These are phyloP conservation scores for Drosophila koepferae DNA, from an alignment of 2,888 invertebrate species.

Conservation along the genomic window DNA sequence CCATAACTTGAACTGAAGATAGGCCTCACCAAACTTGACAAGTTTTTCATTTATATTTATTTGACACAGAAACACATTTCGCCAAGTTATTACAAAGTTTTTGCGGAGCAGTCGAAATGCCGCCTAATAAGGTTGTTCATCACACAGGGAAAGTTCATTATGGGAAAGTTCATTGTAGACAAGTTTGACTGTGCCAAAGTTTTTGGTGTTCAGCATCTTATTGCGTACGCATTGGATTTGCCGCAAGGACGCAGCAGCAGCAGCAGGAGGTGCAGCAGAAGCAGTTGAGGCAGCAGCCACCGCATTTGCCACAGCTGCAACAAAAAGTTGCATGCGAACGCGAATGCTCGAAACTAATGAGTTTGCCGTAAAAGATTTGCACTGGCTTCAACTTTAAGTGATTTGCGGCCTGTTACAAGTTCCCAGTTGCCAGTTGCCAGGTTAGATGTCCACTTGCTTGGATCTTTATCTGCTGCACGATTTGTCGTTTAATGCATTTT, in stretches of 20 bases:
- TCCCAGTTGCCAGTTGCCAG: background rate
- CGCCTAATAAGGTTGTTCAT: constrained; percentile 52
- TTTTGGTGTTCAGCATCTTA: constrained; percentile 27
- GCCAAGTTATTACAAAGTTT: constrained; percentile 49
- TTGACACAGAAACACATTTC: constrained; percentile 21
- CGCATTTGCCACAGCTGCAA: constrained; percentile 13
- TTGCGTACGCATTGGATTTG: constrained; percentile 41
- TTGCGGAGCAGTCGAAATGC: constrained; percentile 5
- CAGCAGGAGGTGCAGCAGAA: background rate
- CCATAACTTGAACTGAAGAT: constrained; percentile 6
- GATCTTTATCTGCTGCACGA: constrained; percentile 8
- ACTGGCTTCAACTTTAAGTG: constrained; percentile 48
- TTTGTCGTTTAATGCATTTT: constrained; percentile 57
- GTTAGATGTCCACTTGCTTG: constrained; percentile 28
- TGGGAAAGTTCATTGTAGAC: constrained; percentile 35
- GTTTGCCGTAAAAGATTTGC: constrained; percentile 67
- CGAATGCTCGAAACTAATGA: constrained; percentile 62
- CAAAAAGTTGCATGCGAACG: constrained; percentile 36
- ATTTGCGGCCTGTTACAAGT: constrained; percentile 26
- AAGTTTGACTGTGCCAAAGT: constrained; percentile 42
- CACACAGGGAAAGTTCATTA: constrained; percentile 56
- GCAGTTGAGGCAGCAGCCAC: constrained; percentile 4
- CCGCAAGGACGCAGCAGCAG: constrained; percentile 10
- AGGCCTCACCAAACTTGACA: constrained; percentile 28
- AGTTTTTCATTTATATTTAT: constrained; percentile 31